Evolutionary conservation across 2,113 vertebrate genomes (phyloP).

Genomic region (Protobothrops mucrosquamatus): DNA sequence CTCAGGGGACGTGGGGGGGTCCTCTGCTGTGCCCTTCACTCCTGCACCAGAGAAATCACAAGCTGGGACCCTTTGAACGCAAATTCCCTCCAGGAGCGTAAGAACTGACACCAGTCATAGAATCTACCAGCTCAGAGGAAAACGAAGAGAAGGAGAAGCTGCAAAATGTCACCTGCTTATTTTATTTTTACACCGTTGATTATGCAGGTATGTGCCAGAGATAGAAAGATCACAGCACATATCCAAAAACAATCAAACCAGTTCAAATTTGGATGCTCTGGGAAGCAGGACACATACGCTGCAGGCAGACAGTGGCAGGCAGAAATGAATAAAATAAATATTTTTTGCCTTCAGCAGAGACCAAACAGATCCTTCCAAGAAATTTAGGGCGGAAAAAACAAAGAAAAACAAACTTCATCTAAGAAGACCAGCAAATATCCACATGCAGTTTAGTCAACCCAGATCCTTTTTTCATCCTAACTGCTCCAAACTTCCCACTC

Average conservation of each 20-base stretch:
- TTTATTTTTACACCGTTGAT: background rate
- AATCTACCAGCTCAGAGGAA: background rate
- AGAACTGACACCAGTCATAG: background rate
- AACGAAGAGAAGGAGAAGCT: background rate
- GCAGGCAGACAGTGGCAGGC: background rate
- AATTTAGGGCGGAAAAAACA: background rate
- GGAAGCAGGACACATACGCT: background rate
- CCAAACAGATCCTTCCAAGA: background rate
- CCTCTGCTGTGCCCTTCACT: background rate
- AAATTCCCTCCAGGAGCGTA: background rate
- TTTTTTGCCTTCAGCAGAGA: background rate
- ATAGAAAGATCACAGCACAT: background rate
- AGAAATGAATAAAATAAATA: background rate
- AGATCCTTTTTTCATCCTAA: background rate
- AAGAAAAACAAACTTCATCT: background rate
- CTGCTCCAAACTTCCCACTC: background rate
- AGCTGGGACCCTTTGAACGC: background rate
- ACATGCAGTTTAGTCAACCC: background rate
- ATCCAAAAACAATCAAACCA: background rate
- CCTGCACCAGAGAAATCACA: background rate
- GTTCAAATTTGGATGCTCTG: background rate
- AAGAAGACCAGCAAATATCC: background rate
- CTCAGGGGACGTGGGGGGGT: fast-evolving
- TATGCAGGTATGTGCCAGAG: background rate
- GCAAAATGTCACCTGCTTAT: background rate